phyloP scores from a whole-genome alignment of 1,140 invertebrate genomes.

The Neelides sp. region DNA sequence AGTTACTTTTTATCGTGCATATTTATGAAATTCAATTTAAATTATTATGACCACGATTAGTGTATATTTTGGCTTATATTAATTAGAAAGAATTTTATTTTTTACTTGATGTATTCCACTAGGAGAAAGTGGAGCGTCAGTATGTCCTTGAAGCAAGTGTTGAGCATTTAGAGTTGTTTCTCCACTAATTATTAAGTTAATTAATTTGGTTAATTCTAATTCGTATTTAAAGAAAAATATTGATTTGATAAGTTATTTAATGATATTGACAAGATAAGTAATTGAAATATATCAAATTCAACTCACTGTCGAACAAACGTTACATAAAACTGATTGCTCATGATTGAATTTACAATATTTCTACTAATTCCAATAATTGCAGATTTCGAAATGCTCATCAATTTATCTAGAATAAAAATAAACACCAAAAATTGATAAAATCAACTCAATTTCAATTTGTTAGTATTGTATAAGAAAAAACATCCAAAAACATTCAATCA shows the following conservation, averaged over 20 bases:
- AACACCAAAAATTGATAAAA: too few species aligned
- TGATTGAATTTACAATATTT: too few species aligned
- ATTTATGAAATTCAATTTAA: slow-evolving; percentile 1
- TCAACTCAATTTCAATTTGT: too few species aligned
- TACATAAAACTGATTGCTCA: slow-evolving; percentile 7
- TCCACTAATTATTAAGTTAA: slow-evolving; percentile 17
- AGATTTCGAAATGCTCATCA: too few species aligned
- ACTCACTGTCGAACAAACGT: slow-evolving; percentile 27
- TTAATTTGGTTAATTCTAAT: neutral
- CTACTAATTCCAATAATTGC: too few species aligned
- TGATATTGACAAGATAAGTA: neutral
- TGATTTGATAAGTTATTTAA: neutral
- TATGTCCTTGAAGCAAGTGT: slow-evolving; percentile 22
- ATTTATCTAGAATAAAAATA: too few species aligned
- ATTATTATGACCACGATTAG: neutral
- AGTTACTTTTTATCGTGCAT: too few species aligned
- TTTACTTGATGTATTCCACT: slow-evolving; percentile 21
- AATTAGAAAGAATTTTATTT: neutral
- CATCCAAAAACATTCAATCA: too few species aligned
- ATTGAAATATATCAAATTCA: neutral
- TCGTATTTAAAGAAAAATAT: neutral
- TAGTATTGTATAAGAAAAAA: too few species aligned
- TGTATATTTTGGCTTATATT: neutral
- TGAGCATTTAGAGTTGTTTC: slow-evolving; percentile 22
- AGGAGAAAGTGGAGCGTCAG: slow-evolving; percentile 16